Conservation (phyloP, 1,140 invertebrate species). For the Maconellicoccus hirsutus region DNA sequence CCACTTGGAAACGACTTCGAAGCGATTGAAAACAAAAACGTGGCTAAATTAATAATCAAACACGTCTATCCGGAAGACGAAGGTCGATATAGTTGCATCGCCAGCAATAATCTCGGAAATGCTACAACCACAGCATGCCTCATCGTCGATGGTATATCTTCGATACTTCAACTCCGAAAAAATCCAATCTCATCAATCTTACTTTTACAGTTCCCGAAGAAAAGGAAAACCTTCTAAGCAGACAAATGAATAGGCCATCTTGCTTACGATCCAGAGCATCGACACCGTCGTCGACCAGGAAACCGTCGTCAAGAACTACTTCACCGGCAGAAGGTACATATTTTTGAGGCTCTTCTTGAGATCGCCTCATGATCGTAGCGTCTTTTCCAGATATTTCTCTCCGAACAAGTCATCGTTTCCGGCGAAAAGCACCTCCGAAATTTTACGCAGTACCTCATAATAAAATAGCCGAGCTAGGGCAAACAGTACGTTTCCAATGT, state of each 20-base stretch:
- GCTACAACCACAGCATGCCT: slow-evolving; percentile 64
- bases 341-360: too few relatives aligned
- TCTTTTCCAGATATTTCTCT: slow-evolving; percentile 30
- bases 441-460: slow-evolving; percentile 82
- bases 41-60: slow-evolving; percentile 55
- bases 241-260: slow-evolving; percentile 49
- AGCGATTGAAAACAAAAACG: slow-evolving; percentile 44
- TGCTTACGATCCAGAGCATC: slow-evolving; percentile 51
- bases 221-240: slow-evolving; percentile 57
- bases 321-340: slow-evolving; percentile 37
- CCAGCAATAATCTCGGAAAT: slow-evolving; percentile 65
- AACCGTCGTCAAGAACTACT: slow-evolving; percentile 43
- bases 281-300: slow-evolving; percentile 58
- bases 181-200: too few relatives aligned
- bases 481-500: slow-evolving; percentile 66
- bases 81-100: slow-evolving; percentile 76
- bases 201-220: slow-evolving; percentile 44
- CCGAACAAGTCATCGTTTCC: background rate
- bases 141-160: slow-evolving; percentile 64
- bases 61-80: slow-evolving; percentile 76
- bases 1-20: slow-evolving; percentile 55
- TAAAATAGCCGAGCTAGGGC: slow-evolving; percentile 67
- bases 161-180: too few relatives aligned
- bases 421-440: slow-evolving; percentile 44
- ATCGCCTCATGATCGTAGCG: too few relatives aligned